Percentiles rank a stretch among this genome's conserved stretches.
Conservation (phyloP, 2,113 vertebrate species). For the Coturnix japonica region DNA sequence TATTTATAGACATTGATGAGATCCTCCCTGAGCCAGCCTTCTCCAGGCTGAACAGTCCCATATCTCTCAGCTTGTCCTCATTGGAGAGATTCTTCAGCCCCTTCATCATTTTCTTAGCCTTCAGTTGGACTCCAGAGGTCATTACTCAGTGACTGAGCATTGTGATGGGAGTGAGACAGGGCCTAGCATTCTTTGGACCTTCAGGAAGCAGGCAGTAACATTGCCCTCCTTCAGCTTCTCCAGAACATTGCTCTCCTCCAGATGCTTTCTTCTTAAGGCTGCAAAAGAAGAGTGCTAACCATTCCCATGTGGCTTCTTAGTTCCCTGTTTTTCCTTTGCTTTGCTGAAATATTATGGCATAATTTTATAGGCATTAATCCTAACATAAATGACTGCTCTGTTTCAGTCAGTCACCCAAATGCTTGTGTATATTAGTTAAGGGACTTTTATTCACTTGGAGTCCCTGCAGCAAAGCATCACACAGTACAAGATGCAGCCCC, state of each 20-base stretch:
- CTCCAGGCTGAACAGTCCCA: not conserved
- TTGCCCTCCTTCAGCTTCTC: not conserved
- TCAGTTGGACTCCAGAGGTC: not conserved
- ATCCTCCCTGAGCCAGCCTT: not conserved
- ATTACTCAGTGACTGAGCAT: not conserved
- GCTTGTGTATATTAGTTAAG: not conserved
- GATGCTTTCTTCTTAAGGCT: not conserved
- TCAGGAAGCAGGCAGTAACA: fast-evolving
- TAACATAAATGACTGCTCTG: not conserved
- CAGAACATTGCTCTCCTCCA: not conserved
- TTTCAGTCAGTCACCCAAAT: not conserved
- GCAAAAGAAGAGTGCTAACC: not conserved
- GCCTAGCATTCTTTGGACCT: not conserved
- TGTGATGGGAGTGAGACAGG: fast-evolving
- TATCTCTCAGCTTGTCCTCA: not conserved
- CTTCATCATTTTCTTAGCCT: not conserved
- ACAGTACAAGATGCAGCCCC: not conserved
- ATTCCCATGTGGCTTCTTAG: not conserved
- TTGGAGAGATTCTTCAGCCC: not conserved
- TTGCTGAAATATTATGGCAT: not conserved
- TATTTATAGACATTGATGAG: not conserved
- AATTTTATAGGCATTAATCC: not conserved
- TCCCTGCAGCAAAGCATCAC: not conserved
- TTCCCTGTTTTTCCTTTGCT: not conserved
- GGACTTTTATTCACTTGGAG: not conserved